phyloP scores from a whole-genome alignment of 2,888 invertebrate species.

The Morpho achilles region DNA sequence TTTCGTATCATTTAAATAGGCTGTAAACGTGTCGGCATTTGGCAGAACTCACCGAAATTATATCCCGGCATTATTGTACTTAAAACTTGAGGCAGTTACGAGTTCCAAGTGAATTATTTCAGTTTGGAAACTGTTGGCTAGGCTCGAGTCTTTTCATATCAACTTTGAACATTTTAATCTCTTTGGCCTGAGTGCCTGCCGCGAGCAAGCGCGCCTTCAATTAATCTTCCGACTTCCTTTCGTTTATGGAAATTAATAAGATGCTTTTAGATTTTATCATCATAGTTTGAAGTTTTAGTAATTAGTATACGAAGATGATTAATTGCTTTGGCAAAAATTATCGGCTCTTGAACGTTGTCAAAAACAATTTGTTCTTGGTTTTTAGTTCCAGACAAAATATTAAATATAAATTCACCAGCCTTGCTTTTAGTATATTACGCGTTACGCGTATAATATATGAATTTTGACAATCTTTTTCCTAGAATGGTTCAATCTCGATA shows the following conservation, averaged over 20 bases:
- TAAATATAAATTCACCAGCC: no score
- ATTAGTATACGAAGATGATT: slow-evolving; percentile 14
- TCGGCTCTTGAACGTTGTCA: slow-evolving; percentile 1
- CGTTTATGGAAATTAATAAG: slow-evolving; percentile 22
- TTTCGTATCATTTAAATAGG: not conserved
- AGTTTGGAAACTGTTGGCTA: slow-evolving; percentile 1
- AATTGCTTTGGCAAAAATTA: slow-evolving; percentile 10
- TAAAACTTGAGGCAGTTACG: slow-evolving; percentile 3
- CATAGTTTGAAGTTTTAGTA: slow-evolving; percentile 16
- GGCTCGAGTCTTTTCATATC: slow-evolving; percentile 4
- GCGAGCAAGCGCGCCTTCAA: slow-evolving; percentile 22
- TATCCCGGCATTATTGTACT: not conserved
- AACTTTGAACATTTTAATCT: slow-evolving; percentile 2
- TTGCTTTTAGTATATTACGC: no score
- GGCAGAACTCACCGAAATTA: not conserved
- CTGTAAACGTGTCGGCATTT: slow-evolving; percentile 1
- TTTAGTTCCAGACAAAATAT: no score
- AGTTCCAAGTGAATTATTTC: slow-evolving; percentile 4
- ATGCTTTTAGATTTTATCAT: slow-evolving; percentile 16
- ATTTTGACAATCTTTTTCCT: no score
- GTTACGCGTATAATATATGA: no score
- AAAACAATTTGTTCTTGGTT: not conserved
- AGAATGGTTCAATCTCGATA: no score
- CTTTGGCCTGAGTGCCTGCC: slow-evolving; percentile 10
- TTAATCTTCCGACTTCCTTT: slow-evolving; percentile 35